Evolutionary conservation across 2,797 vertebrate species (phyloP), one percentile per base, ranked within the genome.

Genomic region (Ispidina picta): DNA sequence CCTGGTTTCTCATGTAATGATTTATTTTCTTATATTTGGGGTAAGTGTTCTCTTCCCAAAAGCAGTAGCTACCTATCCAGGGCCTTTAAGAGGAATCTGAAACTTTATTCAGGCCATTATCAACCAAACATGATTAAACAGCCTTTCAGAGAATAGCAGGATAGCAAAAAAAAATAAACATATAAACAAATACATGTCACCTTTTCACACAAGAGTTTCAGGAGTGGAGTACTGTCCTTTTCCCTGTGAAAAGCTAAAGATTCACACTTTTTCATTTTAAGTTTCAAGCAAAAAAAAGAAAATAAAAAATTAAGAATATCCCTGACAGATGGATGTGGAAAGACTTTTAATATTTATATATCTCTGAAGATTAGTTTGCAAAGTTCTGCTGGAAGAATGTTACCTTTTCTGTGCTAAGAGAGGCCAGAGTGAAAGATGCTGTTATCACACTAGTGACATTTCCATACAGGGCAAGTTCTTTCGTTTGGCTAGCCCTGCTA

Each of bases 101-200:
- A 88, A 65, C 79, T 90, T 82, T 72, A 7, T 58, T 94, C 13
- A 56, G 49, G 87, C 18, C 54, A 5, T 88, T 90, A 80, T 88
- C 43, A 55, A 15, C 87, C 62, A 56, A 44, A 48, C 51, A 29
- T 28, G 20, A 58, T 92, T 90, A 80, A 94, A 56, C 43, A 44
- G 37, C 49, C 15, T 90, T 39, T 74, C 43, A 12, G 22, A 89
- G 15, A 70, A 75, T 51, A 52, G 63, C 29, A 73, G n/a, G 66
- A 48, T 9, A 90, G 51, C 49, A 83, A 56, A 48, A 85, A 85
- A 76, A 95, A 77, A 78, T 79, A 92, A 86, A 85, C 16, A 59
- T 46, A 78, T 82, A 49, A 49, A 49, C 48, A 49, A 49, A 6
- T 2, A 51, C 51, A n/a, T 74, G 56, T 79, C 73, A 73, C 33